Evolutionary conservation across 2,888 invertebrate genomes (phyloP), one percentile per base, ranked within the genome.

Genomic region (Tetrapedia diversipes): DNA sequence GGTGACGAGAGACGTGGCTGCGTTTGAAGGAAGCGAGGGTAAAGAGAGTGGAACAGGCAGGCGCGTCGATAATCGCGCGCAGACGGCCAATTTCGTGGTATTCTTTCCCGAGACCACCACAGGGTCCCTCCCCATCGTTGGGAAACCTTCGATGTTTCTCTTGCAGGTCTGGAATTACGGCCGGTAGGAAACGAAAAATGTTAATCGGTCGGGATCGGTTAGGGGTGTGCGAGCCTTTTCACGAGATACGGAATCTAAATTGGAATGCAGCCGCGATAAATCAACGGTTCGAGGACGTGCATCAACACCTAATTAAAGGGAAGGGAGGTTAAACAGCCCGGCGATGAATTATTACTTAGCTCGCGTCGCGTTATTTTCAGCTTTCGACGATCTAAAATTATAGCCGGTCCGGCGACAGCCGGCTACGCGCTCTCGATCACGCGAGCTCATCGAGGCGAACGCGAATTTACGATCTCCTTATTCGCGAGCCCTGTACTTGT

Each of bases 221-320:
- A 37, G 6, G 29, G 43, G 34, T 29, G 34, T 8, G 3, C 32
- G 2, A n/a, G n/a, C n/a, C n/a, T n/a, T n/a, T n/a, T n/a, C n/a
- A n/a, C 32, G 29, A 22, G 32, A 57, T 39, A 45, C 37, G 11
- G 24, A 6, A 45, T 57, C 24, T 19, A 41, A 60, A 61, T 49
- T 27, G 41, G 29, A 43, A 37, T 22, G 34, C 4, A 3, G 43
- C 16, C 29, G n/a, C n/a, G 32, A 34, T 64, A 60, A 70, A 70
- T 77, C 69, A 34, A 22, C 43, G 24, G 47, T 27, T 53, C 41
- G 24, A 29, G 22, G 53, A 43, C 67, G 19, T 72, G 37, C 60
- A 64, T 78, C 77, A 77, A 49, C 72, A 54, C 60, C 41, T 61
- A 72, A 72, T 78, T 77, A 67, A 78, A 63, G 51, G 39, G 45